Evolutionary conservation across 2,888 invertebrate species (phyloP).

Genomic region (Drosophila trichaetosa): DNA sequence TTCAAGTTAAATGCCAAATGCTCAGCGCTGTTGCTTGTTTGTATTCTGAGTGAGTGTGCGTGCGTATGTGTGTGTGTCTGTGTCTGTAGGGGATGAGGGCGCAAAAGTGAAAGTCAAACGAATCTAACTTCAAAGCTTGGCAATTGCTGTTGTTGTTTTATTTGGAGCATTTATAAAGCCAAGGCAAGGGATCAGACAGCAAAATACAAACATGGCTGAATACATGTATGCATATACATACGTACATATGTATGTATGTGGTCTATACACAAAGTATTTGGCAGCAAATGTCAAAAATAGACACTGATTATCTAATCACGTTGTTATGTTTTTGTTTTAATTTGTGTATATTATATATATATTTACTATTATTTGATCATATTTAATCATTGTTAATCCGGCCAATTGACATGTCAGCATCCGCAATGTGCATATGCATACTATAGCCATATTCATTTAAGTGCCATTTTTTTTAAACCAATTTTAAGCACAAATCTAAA

Average conservation of each 20-base stretch:
- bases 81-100: constrained; percentile 13
- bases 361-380: not conserved
- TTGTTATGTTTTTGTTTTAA: not conserved
- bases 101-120: constrained; percentile 54
- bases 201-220: constrained; percentile 11
- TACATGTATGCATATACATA: not conserved
- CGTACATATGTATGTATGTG: not conserved
- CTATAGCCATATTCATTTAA: not conserved
- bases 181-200: constrained; percentile 45
- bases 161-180: constrained; percentile 34
- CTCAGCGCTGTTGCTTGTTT: constrained; percentile 46
- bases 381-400: not conserved
- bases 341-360: not conserved
- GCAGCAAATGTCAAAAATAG: constrained; percentile 40
- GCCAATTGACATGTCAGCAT: not conserved
- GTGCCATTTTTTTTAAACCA: not conserved
- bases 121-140: constrained; percentile 51
- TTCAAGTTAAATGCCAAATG: constrained; percentile 53
- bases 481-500: not conserved
- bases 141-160: constrained; percentile 44
- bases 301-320: constrained; percentile 21
- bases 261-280: constrained; percentile 1
- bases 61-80: constrained; percentile 13
- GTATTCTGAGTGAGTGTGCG: constrained; percentile 19
- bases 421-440: not conserved